Evolutionary conservation across 2,113 vertebrate species (phyloP).

Genomic region (Acanthisitta chloris): DNA sequence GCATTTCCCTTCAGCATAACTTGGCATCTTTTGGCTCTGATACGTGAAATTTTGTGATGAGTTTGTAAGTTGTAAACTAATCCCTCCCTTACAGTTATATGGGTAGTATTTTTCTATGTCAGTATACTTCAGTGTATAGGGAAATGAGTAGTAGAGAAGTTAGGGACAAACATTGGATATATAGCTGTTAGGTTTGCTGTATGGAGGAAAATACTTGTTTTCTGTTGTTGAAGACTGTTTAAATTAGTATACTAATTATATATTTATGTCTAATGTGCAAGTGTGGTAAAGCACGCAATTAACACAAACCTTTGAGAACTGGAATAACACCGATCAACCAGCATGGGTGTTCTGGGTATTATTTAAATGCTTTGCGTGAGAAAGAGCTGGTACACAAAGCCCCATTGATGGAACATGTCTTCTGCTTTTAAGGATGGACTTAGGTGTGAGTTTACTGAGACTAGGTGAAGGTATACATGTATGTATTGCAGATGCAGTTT

Average conservation of each 20-base stretch:
- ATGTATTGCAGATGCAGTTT: background rate
- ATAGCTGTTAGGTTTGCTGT: background rate
- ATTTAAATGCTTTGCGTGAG: background rate
- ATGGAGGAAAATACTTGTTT: background rate
- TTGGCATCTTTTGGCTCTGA: background rate
- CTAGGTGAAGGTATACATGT: rapidly evolving
- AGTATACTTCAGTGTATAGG: background rate
- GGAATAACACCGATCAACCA: background rate
- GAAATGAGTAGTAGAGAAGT: background rate
- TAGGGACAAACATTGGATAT: background rate
- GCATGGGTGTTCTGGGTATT: background rate
- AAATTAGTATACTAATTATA: background rate
- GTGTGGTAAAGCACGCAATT: background rate
- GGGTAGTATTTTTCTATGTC: background rate
- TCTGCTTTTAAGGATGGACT: background rate
- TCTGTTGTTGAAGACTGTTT: background rate
- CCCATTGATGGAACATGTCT: background rate
- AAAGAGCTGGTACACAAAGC: background rate
- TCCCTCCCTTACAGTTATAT: background rate
- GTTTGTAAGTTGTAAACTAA: background rate
- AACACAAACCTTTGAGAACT: background rate
- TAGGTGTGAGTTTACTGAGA: background rate
- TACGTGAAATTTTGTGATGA: background rate
- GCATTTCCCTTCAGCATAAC: background rate
- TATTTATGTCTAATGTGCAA: background rate